These are phyloP conservation scores for Orchesella flavescens DNA, from an alignment of 2,888 invertebrate species.

Conservation along the genomic window DNA sequence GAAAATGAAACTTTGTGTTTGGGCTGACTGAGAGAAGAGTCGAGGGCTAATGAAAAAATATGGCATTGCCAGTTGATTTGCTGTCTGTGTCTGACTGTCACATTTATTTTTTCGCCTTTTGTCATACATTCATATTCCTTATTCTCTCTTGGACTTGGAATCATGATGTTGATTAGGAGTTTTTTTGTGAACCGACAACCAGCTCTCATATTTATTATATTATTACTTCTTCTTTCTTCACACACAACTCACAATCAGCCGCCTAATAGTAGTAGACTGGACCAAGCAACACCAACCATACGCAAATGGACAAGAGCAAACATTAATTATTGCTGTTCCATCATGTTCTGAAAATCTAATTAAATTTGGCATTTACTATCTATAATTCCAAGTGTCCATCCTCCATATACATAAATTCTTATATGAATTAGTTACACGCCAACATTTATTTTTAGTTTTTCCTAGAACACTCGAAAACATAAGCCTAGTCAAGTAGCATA, in stretches of 20 bases:
- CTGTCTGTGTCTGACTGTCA: constrained; percentile 37
- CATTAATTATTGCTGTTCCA: constrained; percentile 51
- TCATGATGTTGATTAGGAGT: constrained; percentile 29
- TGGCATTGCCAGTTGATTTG: neutral
- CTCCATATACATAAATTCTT: too few species aligned
- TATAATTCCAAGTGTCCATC: too few species aligned
- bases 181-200: neutral
- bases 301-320: constrained; percentile 22
- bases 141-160: too few species aligned
- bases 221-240: neutral
- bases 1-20: constrained; percentile 14
- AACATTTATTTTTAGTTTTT: too few species aligned
- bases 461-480: too few species aligned
- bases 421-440: too few species aligned
- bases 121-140: constrained; percentile 19
- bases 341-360: constrained; percentile 56
- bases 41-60: neutral
- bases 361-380: constrained; percentile 18
- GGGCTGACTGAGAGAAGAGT: too few species aligned
- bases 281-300: neutral
- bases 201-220: neutral
- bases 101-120: constrained; percentile 42
- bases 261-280: neutral
- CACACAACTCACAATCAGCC: neutral
- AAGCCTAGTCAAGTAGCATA: too few species aligned